Evolutionary conservation across 2,888 invertebrate genomes (phyloP).

Genomic region (Hirtodrosophila duncani): DNA sequence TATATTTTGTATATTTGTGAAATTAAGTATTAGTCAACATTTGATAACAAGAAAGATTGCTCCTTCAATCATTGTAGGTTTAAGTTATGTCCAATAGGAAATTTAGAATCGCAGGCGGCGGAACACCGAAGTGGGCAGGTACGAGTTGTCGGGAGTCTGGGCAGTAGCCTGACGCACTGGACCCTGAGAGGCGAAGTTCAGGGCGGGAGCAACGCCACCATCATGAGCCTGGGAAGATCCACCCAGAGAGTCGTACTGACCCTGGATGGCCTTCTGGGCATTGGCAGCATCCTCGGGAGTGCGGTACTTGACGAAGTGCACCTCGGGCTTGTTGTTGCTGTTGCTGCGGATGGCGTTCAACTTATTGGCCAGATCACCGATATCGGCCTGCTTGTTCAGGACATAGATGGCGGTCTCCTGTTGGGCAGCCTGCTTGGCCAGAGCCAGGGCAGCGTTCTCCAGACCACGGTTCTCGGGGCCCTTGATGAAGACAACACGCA

Average conservation of each 20-base stretch:
- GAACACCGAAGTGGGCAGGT: slow-evolving; percentile 66
- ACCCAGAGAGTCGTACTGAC: slow-evolving; percentile 64
- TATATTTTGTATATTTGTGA: slow-evolving; percentile 30
- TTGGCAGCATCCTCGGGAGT: slow-evolving; percentile 71
- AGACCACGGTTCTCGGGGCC: slow-evolving; percentile 69
- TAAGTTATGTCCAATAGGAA: slow-evolving; percentile 7
- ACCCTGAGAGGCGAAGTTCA: slow-evolving; percentile 69
- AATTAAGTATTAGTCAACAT: slow-evolving; percentile 58
- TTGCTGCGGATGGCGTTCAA: slow-evolving; percentile 52
- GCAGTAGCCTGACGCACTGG: slow-evolving; percentile 40
- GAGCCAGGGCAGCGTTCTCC: slow-evolving; percentile 63
- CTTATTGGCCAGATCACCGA: slow-evolving; percentile 57
- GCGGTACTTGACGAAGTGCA: slow-evolving; percentile 75
- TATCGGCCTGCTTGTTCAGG: slow-evolving; percentile 70
- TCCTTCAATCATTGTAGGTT: slow-evolving; percentile 19
- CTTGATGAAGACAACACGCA: slow-evolving; percentile 72
- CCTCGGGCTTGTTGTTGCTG: slow-evolving; percentile 68
- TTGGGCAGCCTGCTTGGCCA: slow-evolving; percentile 65
- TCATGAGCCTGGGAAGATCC: slow-evolving; percentile 54
- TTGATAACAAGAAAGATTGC: slow-evolving; percentile 34
- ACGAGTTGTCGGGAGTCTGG: slow-evolving; percentile 46
- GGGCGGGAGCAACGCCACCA: slow-evolving; percentile 63
- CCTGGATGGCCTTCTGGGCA: slow-evolving; percentile 69
- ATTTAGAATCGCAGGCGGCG: slow-evolving; percentile 59
- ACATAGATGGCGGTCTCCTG: slow-evolving; percentile 76